These are phyloP conservation scores for Eustalomyia histrio DNA, from an alignment of 2,888 invertebrate species.

Conservation along the genomic window DNA sequence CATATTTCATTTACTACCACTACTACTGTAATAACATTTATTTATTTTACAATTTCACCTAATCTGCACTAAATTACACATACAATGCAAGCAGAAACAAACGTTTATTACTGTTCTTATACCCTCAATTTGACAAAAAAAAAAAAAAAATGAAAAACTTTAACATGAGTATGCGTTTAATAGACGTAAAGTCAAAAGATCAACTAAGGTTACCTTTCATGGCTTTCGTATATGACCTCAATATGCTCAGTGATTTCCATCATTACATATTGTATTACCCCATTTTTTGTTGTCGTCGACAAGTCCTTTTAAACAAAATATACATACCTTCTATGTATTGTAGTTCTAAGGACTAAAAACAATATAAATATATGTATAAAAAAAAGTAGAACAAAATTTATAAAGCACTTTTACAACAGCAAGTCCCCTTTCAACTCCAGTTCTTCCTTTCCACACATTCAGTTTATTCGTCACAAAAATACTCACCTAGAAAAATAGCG, in stretches of 20 bases:
- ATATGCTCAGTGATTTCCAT: conserved; percentile 46
- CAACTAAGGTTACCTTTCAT: conserved; percentile 52
- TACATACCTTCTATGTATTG: conserved; percentile 3
- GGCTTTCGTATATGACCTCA: conserved; percentile 37
- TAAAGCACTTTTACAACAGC: conserved; percentile 4
- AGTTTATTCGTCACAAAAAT: neutral
- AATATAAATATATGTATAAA: neutral
- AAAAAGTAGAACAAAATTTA: neutral
- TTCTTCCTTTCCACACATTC: neutral
- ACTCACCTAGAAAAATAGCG: conserved; percentile 27
- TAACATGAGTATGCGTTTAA: conserved; percentile 43
- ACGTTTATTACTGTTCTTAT: conserved; percentile 18
- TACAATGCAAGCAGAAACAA: neutral
- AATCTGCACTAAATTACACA: conserved; percentile 1
- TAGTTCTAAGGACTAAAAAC: conserved; percentile 3
- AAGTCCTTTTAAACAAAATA: conserved; percentile 28
- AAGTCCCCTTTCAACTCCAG: neutral
- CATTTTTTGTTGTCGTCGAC: conserved; percentile 24
- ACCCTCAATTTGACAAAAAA: conserved; percentile 45
- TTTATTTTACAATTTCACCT: neutral
- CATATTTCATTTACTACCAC: no score
- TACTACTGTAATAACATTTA: neutral
- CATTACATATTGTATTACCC: conserved; percentile 7
- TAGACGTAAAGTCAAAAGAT: conserved; percentile 52
- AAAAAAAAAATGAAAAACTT: conserved; percentile 19